phyloP scores from a whole-genome alignment of 2,797 vertebrate genomes.

The Macroramphosus scolopax region DNA sequence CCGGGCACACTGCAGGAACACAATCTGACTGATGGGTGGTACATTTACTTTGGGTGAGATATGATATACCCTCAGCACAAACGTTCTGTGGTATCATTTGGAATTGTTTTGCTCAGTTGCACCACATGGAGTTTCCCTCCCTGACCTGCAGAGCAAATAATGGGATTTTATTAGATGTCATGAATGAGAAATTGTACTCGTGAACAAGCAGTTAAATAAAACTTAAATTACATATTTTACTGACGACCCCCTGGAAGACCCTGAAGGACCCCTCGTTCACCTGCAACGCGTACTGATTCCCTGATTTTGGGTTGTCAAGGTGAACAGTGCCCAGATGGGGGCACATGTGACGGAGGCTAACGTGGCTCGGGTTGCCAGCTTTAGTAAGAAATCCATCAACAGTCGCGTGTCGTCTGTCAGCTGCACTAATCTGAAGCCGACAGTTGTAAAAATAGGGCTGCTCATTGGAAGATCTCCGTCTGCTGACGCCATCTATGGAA shows the following conservation, averaged over 20 bases:
- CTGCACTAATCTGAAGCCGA: conserved; percentile 66
- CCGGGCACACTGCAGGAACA: conserved; percentile 28
- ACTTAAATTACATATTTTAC: too few relatives aligned
- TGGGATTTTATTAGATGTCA: conserved; percentile 31
- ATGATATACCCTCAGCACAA: conserved; percentile 22
- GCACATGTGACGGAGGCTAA: conserved; percentile 35
- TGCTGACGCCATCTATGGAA: conserved; percentile 16
- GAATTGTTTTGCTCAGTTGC: conserved; percentile 48
- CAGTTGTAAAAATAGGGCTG: conserved; percentile 70
- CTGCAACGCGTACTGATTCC: too few relatives aligned
- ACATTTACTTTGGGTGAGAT: conserved; percentile 27
- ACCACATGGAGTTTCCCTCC: conserved; percentile 21
- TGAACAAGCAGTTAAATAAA: too few relatives aligned
- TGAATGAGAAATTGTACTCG: conserved; percentile 32
- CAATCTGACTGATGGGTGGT: conserved; percentile 16
- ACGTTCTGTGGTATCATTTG: conserved; percentile 27
- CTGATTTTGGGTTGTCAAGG: conserved; percentile 17
- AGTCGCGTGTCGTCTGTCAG: conserved; percentile 58
- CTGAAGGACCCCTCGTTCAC: too few relatives aligned
- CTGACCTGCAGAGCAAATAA: conserved; percentile 33
- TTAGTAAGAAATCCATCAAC: conserved; percentile 60
- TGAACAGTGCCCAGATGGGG: conserved; percentile 37
- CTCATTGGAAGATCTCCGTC: conserved; percentile 32
- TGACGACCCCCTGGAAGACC: too few relatives aligned
- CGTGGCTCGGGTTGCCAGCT: conserved; percentile 42